A percentile compares a stretch with the other conserved stretches of the same genome.
Evolutionary conservation across 1,140 invertebrate species (phyloP).

Genomic region (Heliconius hewitsoni): DNA sequence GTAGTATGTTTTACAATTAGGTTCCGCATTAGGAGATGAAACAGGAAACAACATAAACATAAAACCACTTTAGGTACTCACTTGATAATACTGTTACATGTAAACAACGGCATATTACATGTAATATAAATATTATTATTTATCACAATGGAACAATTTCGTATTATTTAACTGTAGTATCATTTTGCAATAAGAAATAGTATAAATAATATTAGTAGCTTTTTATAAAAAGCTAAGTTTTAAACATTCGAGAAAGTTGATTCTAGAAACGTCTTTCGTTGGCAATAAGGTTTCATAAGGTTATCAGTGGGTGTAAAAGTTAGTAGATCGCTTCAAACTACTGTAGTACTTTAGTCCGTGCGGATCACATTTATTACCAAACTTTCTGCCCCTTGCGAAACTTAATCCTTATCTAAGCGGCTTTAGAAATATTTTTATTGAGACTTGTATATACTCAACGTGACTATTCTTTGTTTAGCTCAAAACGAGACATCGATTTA

Average conservation of each 20-base stretch:
- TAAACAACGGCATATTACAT: neutral
- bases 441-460: too few relatives aligned
- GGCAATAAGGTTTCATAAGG: neutral
- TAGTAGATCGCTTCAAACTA: neutral
- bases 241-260: neutral
- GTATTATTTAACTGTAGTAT: neutral
- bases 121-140: neutral
- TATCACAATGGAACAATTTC: neutral
- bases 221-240: neutral
- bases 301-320: neutral
- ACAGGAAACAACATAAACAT: neutral
- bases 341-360: neutral
- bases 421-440: neutral
- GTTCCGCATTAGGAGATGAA: neutral
- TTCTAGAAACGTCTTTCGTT: neutral
- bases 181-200: neutral
- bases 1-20: too few relatives aligned
- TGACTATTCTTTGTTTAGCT: too few relatives aligned
- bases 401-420: neutral
- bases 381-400: neutral
- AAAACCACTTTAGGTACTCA: neutral
- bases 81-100: neutral
- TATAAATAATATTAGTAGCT: neutral
- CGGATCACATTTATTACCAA: constrained; percentile 2
- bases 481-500: too few relatives aligned